A percentile compares a stretch with the other conserved stretches of the same genome.
Conservation (phyloP, 1,140 invertebrate genomes). For the Adoxophyes honmai region DNA sequence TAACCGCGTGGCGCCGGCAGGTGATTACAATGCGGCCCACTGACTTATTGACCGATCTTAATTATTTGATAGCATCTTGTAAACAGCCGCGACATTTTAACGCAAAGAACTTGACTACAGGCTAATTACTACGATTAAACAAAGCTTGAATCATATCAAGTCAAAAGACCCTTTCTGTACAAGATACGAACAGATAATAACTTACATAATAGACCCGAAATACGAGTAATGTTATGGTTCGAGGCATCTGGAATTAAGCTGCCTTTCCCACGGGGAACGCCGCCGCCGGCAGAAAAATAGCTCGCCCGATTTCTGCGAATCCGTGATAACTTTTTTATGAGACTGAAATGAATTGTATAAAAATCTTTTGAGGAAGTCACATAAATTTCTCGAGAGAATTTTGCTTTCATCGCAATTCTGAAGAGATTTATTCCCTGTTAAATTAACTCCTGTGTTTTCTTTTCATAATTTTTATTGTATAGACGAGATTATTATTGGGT, state of each 20-base stretch:
- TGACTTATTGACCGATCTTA: constrained; percentile 54
- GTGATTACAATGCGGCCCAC: constrained; percentile 42
- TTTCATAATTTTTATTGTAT: constrained; percentile 14
- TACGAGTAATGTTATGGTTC: constrained; percentile 33
- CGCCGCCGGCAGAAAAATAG: constrained; percentile 56
- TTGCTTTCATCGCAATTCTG: constrained; percentile 48
- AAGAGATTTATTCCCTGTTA: constrained; percentile 48
- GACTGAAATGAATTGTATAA: constrained; percentile 67
- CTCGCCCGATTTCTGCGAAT: constrained; percentile 59
- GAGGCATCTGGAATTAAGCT: constrained; percentile 43
- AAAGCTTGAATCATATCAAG: background rate
- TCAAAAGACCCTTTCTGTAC: background rate
- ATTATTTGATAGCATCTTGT: constrained; percentile 51
- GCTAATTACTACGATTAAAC: constrained; percentile 1
- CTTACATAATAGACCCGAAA: constrained; percentile 1
- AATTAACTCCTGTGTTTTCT: constrained; percentile 22
- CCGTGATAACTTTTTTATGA: constrained; percentile 69
- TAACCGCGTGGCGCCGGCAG: constrained; percentile 41
- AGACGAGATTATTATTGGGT: constrained; percentile 8
- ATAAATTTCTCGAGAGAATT: constrained; percentile 57
- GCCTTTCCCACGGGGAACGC: constrained; percentile 46
- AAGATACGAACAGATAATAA: background rate
- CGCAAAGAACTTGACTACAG: constrained; percentile 18
- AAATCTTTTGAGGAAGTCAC: constrained; percentile 56
- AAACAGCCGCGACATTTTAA: constrained; percentile 40